Evolutionary conservation across 2,797 vertebrate genomes (phyloP).

Genomic region (Serranus cabrilla): DNA sequence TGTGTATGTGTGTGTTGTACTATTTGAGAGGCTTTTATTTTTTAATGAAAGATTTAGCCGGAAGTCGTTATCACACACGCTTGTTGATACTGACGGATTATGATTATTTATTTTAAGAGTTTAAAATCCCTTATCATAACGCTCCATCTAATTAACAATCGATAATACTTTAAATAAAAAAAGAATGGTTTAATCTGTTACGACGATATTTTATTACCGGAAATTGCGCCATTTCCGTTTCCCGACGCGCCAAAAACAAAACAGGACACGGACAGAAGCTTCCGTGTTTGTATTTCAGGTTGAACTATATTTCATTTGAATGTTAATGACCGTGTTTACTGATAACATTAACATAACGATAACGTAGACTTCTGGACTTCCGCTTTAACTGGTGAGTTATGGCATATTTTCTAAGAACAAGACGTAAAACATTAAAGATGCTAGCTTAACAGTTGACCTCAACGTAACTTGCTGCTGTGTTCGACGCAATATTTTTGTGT

Average conservation of each 20-base stretch:
- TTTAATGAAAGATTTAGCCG: neutral
- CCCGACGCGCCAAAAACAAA: conserved; percentile 46
- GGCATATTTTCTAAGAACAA: neutral
- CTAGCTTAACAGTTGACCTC: neutral
- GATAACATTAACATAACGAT: neutral
- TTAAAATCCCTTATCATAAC: neutral
- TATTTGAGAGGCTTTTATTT: neutral
- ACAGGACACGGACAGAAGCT: neutral
- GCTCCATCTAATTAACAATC: neutral
- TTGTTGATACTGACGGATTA: neutral
- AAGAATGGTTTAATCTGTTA: neutral
- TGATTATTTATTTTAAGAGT: neutral
- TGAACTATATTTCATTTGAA: too few relatives aligned
- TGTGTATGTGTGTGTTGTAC: too few relatives aligned
- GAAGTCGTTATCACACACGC: too few relatives aligned
- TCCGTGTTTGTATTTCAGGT: neutral
- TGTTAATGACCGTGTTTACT: too few relatives aligned
- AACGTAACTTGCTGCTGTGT: neutral
- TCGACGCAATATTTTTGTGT: too few relatives aligned
- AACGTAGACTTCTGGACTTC: neutral
- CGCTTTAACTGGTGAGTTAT: neutral
- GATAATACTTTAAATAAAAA: neutral
- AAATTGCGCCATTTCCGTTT: conserved; percentile 24
- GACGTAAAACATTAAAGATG: neutral
- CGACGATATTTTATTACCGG: neutral